These are phyloP conservation scores for Lycorma delicatula DNA, from an alignment of 1,140 invertebrate species.

Conservation along the genomic window DNA sequence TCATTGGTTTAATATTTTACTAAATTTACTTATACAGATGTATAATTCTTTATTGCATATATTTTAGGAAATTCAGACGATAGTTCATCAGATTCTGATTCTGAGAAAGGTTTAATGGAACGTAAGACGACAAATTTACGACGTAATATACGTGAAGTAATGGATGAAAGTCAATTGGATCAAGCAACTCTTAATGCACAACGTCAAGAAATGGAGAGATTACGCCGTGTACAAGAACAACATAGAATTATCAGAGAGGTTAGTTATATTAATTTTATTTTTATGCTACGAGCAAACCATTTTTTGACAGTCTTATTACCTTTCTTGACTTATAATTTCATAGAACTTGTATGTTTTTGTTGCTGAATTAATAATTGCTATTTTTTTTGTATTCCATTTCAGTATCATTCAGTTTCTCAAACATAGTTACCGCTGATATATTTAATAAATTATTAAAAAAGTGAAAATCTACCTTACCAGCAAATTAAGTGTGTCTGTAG, in stretches of 20 bases:
- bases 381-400: no score
- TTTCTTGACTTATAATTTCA: no score
- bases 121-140: conserved; percentile 60
- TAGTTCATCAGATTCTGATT: conserved; percentile 11
- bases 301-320: no score
- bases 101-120: conserved; percentile 33
- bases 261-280: no score
- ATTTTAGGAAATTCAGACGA: background rate
- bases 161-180: conserved; percentile 86
- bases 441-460: no score
- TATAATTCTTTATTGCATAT: background rate
- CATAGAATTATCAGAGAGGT: conserved; percentile 67
- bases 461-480: no score
- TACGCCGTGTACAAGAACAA: conserved; percentile 73
- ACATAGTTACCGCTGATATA: no score
- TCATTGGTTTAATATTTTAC: background rate
- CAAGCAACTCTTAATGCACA: conserved; percentile 86
- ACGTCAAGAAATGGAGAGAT: conserved; percentile 80
- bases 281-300: no score
- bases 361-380: no score
- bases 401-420: no score
- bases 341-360: no score
- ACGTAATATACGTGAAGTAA: conserved; percentile 81
- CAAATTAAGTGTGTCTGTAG: no score
- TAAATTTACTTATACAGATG: background rate